phyloP scores from a whole-genome alignment of 2,113 vertebrate species.

The Tetraodon nigroviridis region DNA sequence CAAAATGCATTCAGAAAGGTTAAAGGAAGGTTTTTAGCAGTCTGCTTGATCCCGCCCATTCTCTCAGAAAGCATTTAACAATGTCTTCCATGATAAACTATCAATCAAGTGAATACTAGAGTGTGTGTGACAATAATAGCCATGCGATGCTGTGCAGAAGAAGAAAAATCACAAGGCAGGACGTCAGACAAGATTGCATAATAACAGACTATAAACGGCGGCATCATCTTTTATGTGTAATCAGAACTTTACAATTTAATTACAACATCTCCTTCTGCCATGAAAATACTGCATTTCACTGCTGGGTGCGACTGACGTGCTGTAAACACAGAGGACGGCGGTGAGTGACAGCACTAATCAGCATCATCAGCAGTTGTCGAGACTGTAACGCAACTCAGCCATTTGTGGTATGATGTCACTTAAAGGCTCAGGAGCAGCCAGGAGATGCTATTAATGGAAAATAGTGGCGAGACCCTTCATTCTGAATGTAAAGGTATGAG shows the following conservation, averaged over 20 bases:
- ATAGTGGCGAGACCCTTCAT: neutral
- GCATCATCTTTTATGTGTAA: neutral
- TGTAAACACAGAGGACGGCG: conserved; percentile 2
- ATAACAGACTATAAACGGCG: no score
- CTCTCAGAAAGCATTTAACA: no score
- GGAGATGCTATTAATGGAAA: conserved; percentile 2
- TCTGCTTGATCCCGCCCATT: neutral
- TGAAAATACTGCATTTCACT: neutral
- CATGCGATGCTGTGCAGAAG: no score
- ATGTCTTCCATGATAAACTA: no score
- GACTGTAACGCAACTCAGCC: conserved; percentile 35
- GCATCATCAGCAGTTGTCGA: conserved; percentile 4
- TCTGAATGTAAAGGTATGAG: conserved; percentile 25
- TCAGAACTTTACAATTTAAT: neutral
- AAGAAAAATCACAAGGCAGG: conserved; percentile 15
- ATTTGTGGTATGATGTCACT: conserved; percentile 1
- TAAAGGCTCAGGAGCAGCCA: conserved; percentile 5
- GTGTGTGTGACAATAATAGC: no score
- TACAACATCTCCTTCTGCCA: neutral
- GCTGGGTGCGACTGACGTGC: neutral
- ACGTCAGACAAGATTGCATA: conserved; percentile 7
- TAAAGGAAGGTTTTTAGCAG: neutral
- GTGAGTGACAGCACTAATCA: conserved; percentile 10
- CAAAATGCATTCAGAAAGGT: neutral
- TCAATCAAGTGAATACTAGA: no score